Evolutionary conservation across 2,888 invertebrate species (phyloP), one percentile per base, ranked within the genome.

Genomic region (Drosophila vallismaia): DNA sequence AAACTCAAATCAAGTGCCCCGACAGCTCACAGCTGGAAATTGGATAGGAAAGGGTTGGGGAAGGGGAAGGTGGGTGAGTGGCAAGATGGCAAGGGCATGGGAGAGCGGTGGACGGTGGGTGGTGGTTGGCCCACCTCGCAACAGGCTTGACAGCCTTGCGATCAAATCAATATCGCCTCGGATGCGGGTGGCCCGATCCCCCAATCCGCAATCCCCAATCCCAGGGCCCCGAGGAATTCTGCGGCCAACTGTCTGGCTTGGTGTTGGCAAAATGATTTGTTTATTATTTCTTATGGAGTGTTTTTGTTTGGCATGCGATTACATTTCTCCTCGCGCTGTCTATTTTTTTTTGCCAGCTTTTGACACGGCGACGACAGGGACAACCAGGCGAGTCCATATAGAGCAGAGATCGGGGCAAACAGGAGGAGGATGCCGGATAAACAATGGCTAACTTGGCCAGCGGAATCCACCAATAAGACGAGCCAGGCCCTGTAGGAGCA

Each of bases 251-350:
- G 48, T 45, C 55, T 64, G 31, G 29, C 33, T 14, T 29, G 59
- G 67, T 29, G 68, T 46, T 68, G 48, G 56, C 54, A 49, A 67
- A 66, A 76, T 78, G 87, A 85, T 85, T 87, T 86, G 85, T 87
- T 86, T 86, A 88, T 86, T 86, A 76, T 86, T 74, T 69, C 76
- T 87, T 77, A 87, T 88, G 83, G 85, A 88, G 88, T 88, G 89
- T 83, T 89, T 84, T 87, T 83, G 76, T 83, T 82, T 78, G 86
- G 87, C 76, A 75, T 77, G 72, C 76, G 78, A 86, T 80, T 79
- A 70, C 83, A 72, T 74, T 42, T 70, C 53, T 29, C 38, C 29
- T 29, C 38, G 36, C 56, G 2, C n/a, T 24, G 50, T 54, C 14
- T 54, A 10, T 33, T 26, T n/a, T n/a, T 19, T 42, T 44, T 52